Evolutionary conservation across 2,797 vertebrate genomes (phyloP), one percentile per base, ranked within the genome.

Genomic region (Sebastes nivosus): DNA sequence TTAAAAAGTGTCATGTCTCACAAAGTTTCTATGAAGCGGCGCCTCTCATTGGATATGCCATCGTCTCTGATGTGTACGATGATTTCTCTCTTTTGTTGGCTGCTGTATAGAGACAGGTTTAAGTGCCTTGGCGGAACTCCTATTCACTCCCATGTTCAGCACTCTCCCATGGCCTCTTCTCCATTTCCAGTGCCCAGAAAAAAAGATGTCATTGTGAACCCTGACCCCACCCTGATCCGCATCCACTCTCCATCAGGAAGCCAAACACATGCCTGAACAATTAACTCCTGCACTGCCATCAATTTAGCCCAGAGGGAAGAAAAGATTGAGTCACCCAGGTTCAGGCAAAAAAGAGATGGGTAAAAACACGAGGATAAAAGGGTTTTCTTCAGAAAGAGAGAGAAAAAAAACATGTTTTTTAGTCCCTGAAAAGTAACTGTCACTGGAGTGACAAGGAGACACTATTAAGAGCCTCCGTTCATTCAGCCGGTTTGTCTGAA

Each of bases 191-290:
- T 86, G 46, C 82, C 75, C 87, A 60, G 83, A 75, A 92, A 94
- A 92, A 95, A 94, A 89, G 88, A 93, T 89, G 91, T 94, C 94
- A 86, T 92, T 88, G 85, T 92, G 90, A 94, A 92, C 92, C 88
- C 67, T 93, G 94, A 95, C 92, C 94, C 87, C 87, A 79, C 36
- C 82, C 89, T 88, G 90, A 93, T 92, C 92, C 88, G 68, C 90
- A 95, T 91, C 92, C 90, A 95, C 93, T 95, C 94, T 93, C 91
- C 92, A 78, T 78, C 94, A 94, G 94, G 93, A 93, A 93, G 94
- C 93, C 92, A 88, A 90, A 92, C 93, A 95, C 94, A 95, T 92
- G 92, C 92, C 93, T 93, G 86, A 94, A 95, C 95, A 94, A 95
- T 95, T 95, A 95, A 95, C 95, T 94, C 89, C 89, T 91, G 92